phyloP scores from a whole-genome alignment of 2,797 vertebrate species.

The Lycodopsis pacificus region DNA sequence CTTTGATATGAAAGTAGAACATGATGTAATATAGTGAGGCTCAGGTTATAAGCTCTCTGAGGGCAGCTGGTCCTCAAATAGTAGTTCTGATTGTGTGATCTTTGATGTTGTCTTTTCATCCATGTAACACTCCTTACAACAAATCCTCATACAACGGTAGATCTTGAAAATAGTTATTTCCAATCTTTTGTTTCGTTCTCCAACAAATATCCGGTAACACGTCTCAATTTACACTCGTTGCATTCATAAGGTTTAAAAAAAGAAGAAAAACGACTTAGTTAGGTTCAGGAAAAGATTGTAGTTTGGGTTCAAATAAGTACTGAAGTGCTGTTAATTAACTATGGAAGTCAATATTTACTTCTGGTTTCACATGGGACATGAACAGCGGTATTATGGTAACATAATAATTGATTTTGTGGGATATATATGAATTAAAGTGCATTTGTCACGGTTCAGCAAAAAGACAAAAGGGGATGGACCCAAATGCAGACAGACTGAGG shows the following conservation, averaged over 20 bases:
- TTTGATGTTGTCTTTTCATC: not conserved
- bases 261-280: not conserved
- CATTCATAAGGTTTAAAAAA: too few relatives aligned
- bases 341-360: too few relatives aligned
- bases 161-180: not conserved
- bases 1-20: conserved; percentile 4
- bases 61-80: not conserved
- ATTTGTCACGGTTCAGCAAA: too few relatives aligned
- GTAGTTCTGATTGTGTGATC: not conserved
- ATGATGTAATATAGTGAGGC: not conserved
- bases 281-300: not conserved
- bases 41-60: not conserved
- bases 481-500: not conserved
- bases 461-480: too few relatives aligned
- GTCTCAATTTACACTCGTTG: too few relatives aligned
- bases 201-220: not conserved
- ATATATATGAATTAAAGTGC: not conserved
- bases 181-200: not conserved
- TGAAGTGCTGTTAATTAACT: too few relatives aligned
- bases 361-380: too few relatives aligned
- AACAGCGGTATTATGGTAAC: too few relatives aligned
- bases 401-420: not conserved
- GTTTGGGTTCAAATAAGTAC: too few relatives aligned
- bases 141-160: not conserved
- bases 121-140: not conserved